These are phyloP conservation scores for Xenopus tropicalis DNA, from an alignment of 2,113 vertebrate species.

Conservation along the genomic window UCB_Xtro_10.0 CM004445.2:130473501-130474000, in stretches of 20 bases:
- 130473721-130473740: constrained; percentile 19
- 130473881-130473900: constrained; percentile 11
- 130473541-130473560: no score
- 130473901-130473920: constrained; percentile 7
- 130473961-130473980: no score
- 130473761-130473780: constrained; percentile 25
- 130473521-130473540: no score
- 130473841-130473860: constrained; percentile 33
- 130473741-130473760: constrained; percentile 33
- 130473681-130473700: constrained; percentile 12
- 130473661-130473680: constrained; percentile 16
- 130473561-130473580: background rate
- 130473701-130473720: constrained; percentile 26
- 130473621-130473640: background rate
- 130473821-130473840: constrained; percentile 38
- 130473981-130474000: constrained; percentile 9
- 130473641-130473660: constrained; percentile 10
- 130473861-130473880: constrained; percentile 28
- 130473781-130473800: constrained; percentile 39
- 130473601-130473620: background rate
- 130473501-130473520: no score
- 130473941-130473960: background rate
- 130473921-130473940: constrained; percentile 20
- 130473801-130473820: constrained; percentile 31
- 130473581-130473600: background rate